Evolutionary conservation across 2,113 vertebrate species (phyloP).

Genomic region (Rhinoderma darwinii): DNA sequence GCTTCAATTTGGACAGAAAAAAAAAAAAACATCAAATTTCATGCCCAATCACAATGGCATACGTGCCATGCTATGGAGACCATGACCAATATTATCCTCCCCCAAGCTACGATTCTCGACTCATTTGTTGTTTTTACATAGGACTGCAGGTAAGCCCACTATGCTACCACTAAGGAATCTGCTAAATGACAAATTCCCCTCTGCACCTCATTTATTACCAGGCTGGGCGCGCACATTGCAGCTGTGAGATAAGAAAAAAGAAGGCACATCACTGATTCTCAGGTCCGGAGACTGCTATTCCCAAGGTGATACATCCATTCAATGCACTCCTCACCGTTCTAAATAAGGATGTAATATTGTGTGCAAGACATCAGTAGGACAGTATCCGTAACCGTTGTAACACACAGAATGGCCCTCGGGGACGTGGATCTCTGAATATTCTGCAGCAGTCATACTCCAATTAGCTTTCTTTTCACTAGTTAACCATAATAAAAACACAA

Average conservation of each 20-base stretch:
- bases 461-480: background rate
- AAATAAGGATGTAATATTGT: constrained; percentile 41
- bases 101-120: background rate
- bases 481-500: background rate
- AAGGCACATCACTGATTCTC: background rate
- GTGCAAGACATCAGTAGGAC: constrained; percentile 21
- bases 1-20: too few species aligned
- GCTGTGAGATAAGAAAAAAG: background rate
- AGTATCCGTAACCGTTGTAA: background rate
- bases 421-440: background rate
- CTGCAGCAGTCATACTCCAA: background rate
- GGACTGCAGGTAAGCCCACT: background rate
- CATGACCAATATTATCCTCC: background rate
- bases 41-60: background rate
- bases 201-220: background rate
- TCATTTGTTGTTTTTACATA: background rate
- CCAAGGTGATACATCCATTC: constrained; percentile 28
- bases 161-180: background rate
- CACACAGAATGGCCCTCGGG: constrained; percentile 25
- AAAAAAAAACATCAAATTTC: background rate
- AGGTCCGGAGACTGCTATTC: background rate
- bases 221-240: background rate
- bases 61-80: background rate
- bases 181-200: background rate
- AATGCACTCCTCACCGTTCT: constrained; percentile 11